A percentile compares a stretch with the other conserved stretches of the same genome.
Conservation (phyloP, 2,113 vertebrate genomes). For the Scomber colias region DNA sequence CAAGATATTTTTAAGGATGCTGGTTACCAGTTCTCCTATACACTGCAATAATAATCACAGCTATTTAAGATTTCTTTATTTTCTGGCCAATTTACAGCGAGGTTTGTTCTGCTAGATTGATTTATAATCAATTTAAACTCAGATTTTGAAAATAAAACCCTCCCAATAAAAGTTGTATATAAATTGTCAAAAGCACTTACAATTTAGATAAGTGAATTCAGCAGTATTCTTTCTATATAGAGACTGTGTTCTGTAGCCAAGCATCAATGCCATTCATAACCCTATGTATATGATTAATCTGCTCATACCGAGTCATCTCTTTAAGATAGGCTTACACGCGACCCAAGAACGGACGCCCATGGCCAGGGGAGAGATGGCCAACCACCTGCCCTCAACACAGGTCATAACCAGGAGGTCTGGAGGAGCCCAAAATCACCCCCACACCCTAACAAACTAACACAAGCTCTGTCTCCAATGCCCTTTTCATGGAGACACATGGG, state of each 20-base stretch:
- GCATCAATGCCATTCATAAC: not conserved
- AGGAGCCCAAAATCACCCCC: constrained; percentile 17
- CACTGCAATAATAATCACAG: not conserved
- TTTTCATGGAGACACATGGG: constrained; percentile 45
- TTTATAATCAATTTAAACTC: no score
- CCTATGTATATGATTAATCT: not conserved
- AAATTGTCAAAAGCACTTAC: no score
- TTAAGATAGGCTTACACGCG: not conserved
- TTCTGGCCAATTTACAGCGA: no score
- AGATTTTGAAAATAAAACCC: no score
- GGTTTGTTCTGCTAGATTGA: no score
- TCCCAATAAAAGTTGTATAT: no score
- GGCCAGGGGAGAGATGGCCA: constrained; percentile 23
- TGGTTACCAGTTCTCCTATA: not conserved
- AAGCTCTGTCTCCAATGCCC: constrained; percentile 1
- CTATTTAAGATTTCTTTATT: not conserved
- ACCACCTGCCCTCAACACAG: constrained; percentile 67
- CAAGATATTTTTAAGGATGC: not conserved
- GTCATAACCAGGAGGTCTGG: constrained; percentile 52
- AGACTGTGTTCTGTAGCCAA: not conserved
- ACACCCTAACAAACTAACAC: constrained; percentile 5
- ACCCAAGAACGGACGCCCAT: not conserved
- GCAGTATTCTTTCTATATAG: no score
- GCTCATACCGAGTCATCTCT: constrained; percentile 1
- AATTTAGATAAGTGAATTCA: no score